Conservation (phyloP, 1,140 invertebrate genomes). For the Pollicipes pollicipes region DNA sequence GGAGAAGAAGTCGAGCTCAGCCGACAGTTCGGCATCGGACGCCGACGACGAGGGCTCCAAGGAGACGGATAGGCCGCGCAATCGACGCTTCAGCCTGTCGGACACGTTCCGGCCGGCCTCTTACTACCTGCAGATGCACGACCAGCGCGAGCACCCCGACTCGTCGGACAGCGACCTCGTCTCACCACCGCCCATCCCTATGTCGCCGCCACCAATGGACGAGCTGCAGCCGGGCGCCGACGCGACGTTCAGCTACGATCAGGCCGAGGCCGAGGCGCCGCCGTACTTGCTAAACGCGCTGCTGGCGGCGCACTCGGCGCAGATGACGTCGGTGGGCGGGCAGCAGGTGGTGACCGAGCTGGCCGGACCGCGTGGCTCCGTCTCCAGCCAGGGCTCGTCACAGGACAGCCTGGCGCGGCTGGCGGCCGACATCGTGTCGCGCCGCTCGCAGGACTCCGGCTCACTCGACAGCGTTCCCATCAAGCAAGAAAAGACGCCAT, state of each 20-base stretch:
- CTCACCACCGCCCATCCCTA: slow-evolving; percentile 60
- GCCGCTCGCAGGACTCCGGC: background rate
- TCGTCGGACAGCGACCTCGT: slow-evolving; percentile 65
- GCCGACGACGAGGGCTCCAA: slow-evolving; percentile 67
- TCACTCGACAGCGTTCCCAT: background rate
- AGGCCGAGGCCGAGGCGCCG: slow-evolving; percentile 15
- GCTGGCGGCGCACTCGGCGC: background rate
- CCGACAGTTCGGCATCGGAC: slow-evolving; percentile 38
- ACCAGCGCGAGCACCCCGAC: slow-evolving; percentile 18
- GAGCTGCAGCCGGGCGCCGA: slow-evolving; percentile 15
- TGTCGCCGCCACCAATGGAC: slow-evolving; percentile 46
- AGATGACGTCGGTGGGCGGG: background rate
- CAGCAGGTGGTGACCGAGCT: slow-evolving; percentile 3
- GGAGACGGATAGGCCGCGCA: slow-evolving; percentile 35
- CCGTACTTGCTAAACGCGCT: slow-evolving; percentile 17
- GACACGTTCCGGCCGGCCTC: slow-evolving; percentile 71
- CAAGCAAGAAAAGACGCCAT: background rate
- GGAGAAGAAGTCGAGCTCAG: slow-evolving; percentile 1
- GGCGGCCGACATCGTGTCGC: background rate
- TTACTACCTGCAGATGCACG: slow-evolving; percentile 49
- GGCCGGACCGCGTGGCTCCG: background rate
- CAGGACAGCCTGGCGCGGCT: slow-evolving; percentile 1
- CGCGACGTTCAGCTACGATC: slow-evolving; percentile 16
- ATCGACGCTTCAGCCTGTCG: slow-evolving; percentile 59
- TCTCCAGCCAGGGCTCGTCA: background rate